Percentiles rank a stretch among this genome's conserved stretches.
phyloP scores from a whole-genome alignment of 2,797 vertebrate genomes.

The Enteromius argenteus region DNA sequence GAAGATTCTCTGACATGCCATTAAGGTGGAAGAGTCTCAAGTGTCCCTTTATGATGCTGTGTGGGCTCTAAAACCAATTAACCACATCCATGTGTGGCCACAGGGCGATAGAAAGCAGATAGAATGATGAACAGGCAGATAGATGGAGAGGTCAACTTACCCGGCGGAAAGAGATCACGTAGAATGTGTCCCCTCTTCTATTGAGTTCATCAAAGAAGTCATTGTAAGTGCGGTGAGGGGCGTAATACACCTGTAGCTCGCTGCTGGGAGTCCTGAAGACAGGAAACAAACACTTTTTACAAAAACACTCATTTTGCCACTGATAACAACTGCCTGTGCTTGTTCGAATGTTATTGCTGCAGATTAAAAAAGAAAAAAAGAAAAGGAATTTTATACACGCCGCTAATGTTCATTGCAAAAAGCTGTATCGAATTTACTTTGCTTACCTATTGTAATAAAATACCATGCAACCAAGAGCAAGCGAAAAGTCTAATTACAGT shows the following conservation, averaged over 20 bases:
- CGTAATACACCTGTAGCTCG: slow-evolving; percentile 94
- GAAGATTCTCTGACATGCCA: slow-evolving; percentile 17
- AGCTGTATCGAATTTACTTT: background rate
- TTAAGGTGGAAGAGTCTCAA: slow-evolving; percentile 15
- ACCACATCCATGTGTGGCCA: slow-evolving; percentile 12
- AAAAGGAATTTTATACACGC: background rate
- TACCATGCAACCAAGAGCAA: background rate
- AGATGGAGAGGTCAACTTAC: slow-evolving; percentile 75
- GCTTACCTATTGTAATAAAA: background rate
- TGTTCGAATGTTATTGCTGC: background rate
- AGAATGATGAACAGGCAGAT: background rate
- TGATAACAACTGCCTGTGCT: background rate
- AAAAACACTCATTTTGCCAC: background rate
- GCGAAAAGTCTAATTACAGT: background rate
- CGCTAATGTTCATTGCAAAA: background rate
- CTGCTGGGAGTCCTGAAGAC: slow-evolving; percentile 82
- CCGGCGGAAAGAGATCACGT: slow-evolving; percentile 95
- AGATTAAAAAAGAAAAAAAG: background rate
- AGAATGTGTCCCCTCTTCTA: slow-evolving; percentile 93
- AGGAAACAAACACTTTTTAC: background rate
- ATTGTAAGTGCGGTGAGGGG: slow-evolving; percentile 87
- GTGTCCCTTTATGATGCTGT: slow-evolving; percentile 31
- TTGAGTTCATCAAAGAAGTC: slow-evolving; percentile 92
- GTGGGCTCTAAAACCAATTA: slow-evolving; percentile 34
- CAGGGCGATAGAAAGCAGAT: background rate